These are phyloP conservation scores for Papilio xuthus DNA, from an alignment of 1,140 invertebrate genomes.

Conservation along the genomic window DNA sequence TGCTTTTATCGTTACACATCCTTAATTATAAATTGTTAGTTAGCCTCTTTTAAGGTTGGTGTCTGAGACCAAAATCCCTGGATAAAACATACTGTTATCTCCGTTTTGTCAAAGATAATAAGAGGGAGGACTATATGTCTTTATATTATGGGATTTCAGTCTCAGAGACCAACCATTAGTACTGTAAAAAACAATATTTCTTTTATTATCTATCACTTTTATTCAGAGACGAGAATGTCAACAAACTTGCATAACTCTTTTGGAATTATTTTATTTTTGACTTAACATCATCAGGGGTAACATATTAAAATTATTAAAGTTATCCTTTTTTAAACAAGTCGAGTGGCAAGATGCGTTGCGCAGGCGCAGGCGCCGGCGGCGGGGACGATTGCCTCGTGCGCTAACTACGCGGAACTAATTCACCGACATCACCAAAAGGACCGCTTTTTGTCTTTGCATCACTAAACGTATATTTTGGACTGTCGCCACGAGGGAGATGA, in stretches of 20 bases:
- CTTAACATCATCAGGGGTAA: not conserved
- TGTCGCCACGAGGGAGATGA: not conserved
- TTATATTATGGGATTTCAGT: too few species aligned
- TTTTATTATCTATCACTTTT: too few species aligned
- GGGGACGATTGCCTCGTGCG: constrained; percentile 48
- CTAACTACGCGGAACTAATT: constrained; percentile 76
- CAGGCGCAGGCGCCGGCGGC: constrained; percentile 61
- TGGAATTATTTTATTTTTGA: too few species aligned
- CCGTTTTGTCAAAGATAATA: too few species aligned
- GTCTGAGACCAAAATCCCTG: not conserved
- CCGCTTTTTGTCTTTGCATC: constrained; percentile 61
- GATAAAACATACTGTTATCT: too few species aligned
- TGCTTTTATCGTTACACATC: constrained; percentile 69
- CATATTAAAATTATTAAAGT: not conserved
- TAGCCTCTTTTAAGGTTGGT: not conserved
- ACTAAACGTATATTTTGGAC: constrained; percentile 45
- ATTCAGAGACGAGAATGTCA: too few species aligned
- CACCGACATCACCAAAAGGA: constrained; percentile 57
- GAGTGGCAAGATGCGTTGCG: constrained; percentile 4
- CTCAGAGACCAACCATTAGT: too few species aligned
- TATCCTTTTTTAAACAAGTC: constrained; percentile 6
- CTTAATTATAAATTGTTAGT: constrained; percentile 65
- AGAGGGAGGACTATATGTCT: too few species aligned
- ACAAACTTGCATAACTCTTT: not conserved
- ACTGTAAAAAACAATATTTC: too few species aligned